Percentiles rank a stretch among this genome's conserved stretches.
Evolutionary conservation across 2,113 vertebrate species (phyloP).

Genomic region (Spea bombifrons): DNA sequence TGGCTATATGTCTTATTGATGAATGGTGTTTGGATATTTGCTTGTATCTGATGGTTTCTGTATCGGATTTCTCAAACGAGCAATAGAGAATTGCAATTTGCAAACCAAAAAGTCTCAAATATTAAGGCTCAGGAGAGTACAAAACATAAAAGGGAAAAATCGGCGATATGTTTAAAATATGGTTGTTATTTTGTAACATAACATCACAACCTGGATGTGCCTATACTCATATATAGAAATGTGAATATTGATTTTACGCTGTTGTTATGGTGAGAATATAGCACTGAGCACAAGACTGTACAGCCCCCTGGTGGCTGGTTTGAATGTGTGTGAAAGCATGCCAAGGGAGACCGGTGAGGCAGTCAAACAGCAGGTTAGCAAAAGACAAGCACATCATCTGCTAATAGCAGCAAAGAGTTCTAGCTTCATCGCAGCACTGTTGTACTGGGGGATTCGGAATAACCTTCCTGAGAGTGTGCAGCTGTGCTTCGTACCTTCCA

Average conservation of each 20-base stretch:
- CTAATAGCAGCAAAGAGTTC: slow-evolving; percentile 39
- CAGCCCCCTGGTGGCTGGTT: slow-evolving; percentile 32
- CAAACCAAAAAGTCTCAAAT: too few species aligned
- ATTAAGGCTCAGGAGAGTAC: too few species aligned
- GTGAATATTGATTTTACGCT: not conserved
- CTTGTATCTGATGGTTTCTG: too few species aligned
- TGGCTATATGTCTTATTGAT: too few species aligned
- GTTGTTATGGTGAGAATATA: not conserved
- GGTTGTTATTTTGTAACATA: too few species aligned
- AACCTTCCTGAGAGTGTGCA: slow-evolving; percentile 15
- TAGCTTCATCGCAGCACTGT: slow-evolving; percentile 14
- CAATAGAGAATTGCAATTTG: too few species aligned
- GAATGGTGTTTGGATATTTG: too few species aligned
- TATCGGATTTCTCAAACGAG: too few species aligned
- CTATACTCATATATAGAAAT: too few species aligned
- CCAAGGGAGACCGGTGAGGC: slow-evolving; percentile 33
- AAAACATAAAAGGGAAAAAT: too few species aligned
- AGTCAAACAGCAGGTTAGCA: slow-evolving; percentile 43
- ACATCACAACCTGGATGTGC: too few species aligned
- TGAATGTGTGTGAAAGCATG: slow-evolving; percentile 26
- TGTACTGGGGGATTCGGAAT: slow-evolving; percentile 17
- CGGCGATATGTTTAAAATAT: too few species aligned
- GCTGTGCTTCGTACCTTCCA: not conserved
- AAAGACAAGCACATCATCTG: slow-evolving; percentile 33
- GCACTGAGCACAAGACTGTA: slow-evolving; percentile 1